Conservation (phyloP, 2,797 vertebrate genomes). For the Neostethus bicornis region DNA sequence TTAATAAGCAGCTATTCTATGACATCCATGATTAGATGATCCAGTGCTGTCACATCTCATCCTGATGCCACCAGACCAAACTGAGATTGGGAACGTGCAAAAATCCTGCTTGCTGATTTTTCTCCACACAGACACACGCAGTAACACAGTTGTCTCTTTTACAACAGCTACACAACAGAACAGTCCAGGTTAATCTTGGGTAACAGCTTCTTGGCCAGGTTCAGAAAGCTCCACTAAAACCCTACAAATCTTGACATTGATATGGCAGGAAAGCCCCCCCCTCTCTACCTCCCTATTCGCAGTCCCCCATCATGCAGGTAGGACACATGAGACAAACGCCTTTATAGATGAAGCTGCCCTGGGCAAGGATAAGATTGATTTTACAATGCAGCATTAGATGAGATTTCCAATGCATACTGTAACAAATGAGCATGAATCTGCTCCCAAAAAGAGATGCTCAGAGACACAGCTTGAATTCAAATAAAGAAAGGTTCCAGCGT, state of each 20-base stretch:
- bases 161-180: conserved; percentile 50
- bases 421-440: conserved; percentile 72
- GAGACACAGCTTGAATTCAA: conserved; percentile 70
- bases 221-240: conserved; percentile 63
- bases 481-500: conserved; percentile 70
- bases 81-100: conserved; percentile 43
- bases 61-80: conserved; percentile 71
- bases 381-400: conserved; percentile 66
- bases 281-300: too few species aligned
- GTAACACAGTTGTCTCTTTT: conserved; percentile 17
- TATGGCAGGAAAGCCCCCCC: conserved; percentile 38
- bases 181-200: conserved; percentile 63
- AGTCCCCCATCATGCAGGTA: conserved; percentile 56
- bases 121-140: conserved; percentile 27
- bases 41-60: conserved; percentile 72
- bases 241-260: conserved; percentile 66
- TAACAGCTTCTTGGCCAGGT: conserved; percentile 65
- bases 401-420: conserved; percentile 68
- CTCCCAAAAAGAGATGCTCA: conserved; percentile 55
- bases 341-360: conserved; percentile 57
- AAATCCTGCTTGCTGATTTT: conserved; percentile 39
- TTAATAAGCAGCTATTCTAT: conserved; percentile 75
- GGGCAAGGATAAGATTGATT: conserved; percentile 70
- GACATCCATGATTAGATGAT: conserved; percentile 75
- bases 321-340: conserved; percentile 58